Base-by-base conservation (phyloP, 2,797 vertebrate species). In the Nothura maculosa region DNA sequence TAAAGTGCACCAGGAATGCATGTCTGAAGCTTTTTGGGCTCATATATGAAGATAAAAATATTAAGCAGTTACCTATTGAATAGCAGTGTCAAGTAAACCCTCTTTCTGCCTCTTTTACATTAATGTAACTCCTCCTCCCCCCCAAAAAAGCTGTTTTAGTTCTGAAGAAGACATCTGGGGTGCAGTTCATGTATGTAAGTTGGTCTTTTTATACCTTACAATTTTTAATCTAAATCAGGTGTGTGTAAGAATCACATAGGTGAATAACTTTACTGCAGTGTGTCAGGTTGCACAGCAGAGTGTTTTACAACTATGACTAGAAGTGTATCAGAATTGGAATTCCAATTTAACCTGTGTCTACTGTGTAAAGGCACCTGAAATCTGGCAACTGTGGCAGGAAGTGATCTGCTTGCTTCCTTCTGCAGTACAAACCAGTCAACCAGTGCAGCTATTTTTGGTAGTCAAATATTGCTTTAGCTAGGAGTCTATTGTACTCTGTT, bases 401-500 rank as follows among this genome's bases (percentile, higher is more conserved):
- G 20, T 28, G 74, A 66, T 19, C 3, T 27, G 52, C 28, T n/a
- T 55, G 30, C 25, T 30, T 47, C 68, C 13, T 86, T 90, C 17
- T 61, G 17, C 4, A 76, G 10, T 68, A 80, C 28, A 66, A 66
- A 79, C 45, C 32, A 75, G 57, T 47, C 48, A 27, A n/a, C 25
- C 62, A 74, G 19, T 48, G 64, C 32, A 80, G 67, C 48, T 90
- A 48, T 81, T 94, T 87, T 69, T 76, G 80, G 69, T 55, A 62
- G 24, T 18, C 4, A 9, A 90, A 68, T 88, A 72, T 70, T 82
- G 55, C 75, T 91, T 92, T 86, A 91, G 36, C 87, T 84, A n/a
- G 58, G 67, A 92, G 66, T 36, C 64, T 76, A 36, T 10, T 81
- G 80, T 76, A 66, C 25, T 6, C 19, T 30, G 4, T 72, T 87